phyloP scores from a whole-genome alignment of 2,797 vertebrate genomes.

The Phalloptychus januarius region DNA sequence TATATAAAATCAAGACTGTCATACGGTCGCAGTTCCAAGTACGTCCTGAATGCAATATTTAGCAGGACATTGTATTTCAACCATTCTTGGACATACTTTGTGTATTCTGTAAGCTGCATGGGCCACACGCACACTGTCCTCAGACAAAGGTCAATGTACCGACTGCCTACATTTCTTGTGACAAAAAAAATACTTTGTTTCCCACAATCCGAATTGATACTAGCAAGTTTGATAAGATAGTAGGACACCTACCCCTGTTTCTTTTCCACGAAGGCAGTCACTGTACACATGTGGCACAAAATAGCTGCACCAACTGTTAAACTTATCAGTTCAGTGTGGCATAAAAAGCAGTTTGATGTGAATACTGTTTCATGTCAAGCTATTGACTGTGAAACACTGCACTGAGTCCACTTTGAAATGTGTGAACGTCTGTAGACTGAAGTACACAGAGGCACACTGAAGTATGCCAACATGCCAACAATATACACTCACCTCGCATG shows the following conservation, averaged over 20 bases:
- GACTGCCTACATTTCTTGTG: not conserved
- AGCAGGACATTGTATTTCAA: not conserved
- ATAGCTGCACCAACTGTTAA: not conserved
- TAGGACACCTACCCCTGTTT: not conserved
- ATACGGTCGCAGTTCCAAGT: not conserved
- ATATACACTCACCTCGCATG: not conserved
- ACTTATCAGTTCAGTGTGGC: not conserved
- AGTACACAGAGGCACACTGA: too few relatives aligned
- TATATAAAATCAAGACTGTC: not conserved
- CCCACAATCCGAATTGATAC: not conserved
- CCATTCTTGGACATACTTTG: not conserved
- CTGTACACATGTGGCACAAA: not conserved
- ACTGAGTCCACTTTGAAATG: too few relatives aligned
- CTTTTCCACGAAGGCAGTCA: not conserved
- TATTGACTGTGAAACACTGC: too few relatives aligned
- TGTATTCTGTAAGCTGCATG: not conserved
- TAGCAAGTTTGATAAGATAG: not conserved
- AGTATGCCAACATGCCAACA: not conserved
- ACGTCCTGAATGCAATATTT: not conserved
- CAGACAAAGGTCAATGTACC: not conserved
- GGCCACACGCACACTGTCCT: not conserved
- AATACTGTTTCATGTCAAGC: not conserved
- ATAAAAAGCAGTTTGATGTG: not conserved
- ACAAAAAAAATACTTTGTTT: not conserved
- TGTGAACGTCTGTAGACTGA: too few relatives aligned